A percentile compares a stretch with the other conserved stretches of the same genome.
phyloP scores from a whole-genome alignment of 2,113 vertebrate genomes.

The Tiliqua scincoides region DNA sequence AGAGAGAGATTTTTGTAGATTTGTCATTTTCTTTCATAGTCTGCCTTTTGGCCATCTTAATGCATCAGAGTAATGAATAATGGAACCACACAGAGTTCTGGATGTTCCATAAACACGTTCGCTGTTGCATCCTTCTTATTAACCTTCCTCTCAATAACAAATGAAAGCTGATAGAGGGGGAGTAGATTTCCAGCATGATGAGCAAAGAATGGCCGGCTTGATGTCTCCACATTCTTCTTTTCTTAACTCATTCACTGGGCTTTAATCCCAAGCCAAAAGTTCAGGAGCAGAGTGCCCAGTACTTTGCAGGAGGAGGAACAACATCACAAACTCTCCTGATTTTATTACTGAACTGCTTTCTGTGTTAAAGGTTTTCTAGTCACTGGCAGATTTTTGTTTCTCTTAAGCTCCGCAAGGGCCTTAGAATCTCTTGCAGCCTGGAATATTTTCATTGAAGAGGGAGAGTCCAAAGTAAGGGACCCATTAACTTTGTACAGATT shows the following conservation, averaged over 20 bases:
- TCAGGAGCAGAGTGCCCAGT: background rate
- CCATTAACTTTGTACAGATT: background rate
- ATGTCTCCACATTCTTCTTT: constrained; percentile 52
- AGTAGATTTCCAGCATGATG: constrained; percentile 37
- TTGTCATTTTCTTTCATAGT: constrained; percentile 34
- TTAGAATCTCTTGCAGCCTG: constrained; percentile 1
- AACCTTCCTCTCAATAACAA: constrained; percentile 40
- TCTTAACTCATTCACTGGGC: constrained; percentile 45
- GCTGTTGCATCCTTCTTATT: background rate
- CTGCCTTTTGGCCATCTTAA: constrained; percentile 28
- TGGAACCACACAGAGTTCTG: constrained; percentile 35
- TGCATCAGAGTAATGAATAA: constrained; percentile 17
- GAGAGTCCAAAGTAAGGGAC: background rate
- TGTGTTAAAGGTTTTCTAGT: constrained; percentile 6
- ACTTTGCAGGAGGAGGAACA: constrained; percentile 34
- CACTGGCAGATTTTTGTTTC: constrained; percentile 13
- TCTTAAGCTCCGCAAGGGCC: background rate
- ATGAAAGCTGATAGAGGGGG: constrained; percentile 46
- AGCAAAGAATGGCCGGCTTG: constrained; percentile 40
- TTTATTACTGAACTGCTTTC: constrained; percentile 18
- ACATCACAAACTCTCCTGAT: background rate
- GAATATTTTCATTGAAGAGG: constrained; percentile 5
- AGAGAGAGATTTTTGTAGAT: constrained; percentile 14
- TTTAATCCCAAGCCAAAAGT: constrained; percentile 41
- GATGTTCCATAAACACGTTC: constrained; percentile 16